Evolutionary conservation across 2,888 invertebrate genomes (phyloP).

Genomic region (Anarsia innoxiella): DNA sequence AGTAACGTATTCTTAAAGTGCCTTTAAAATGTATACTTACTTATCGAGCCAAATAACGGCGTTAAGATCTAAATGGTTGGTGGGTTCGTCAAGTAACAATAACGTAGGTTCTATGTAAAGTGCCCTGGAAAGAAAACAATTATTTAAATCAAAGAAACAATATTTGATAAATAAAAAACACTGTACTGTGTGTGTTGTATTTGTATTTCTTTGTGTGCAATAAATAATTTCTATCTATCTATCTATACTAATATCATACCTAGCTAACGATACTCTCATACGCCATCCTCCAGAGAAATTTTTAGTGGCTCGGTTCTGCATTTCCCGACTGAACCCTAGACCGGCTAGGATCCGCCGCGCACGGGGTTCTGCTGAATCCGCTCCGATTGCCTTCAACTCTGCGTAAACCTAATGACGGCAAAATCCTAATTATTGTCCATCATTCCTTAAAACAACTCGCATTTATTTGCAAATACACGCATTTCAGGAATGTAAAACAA

Average conservation of each 20-base stretch:
- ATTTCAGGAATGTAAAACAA: no score
- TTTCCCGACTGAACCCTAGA: conserved; percentile 92
- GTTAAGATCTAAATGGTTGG: conserved; percentile 98
- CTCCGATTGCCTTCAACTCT: conserved; percentile 96
- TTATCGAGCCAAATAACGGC: conserved; percentile 99
- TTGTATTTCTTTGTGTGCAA: no score
- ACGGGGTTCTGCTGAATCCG: conserved; percentile 97
- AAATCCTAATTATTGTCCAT: no score
- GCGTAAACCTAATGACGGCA: conserved; percentile 96
- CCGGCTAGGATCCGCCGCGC: conserved; percentile 97
- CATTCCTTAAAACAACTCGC: no score
- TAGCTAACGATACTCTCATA: conserved; percentile 98
- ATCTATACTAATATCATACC: no score
- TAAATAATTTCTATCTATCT: no score
- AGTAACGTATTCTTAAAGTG: no score
- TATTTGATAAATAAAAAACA: neutral
- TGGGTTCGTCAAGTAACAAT: conserved; percentile 98
- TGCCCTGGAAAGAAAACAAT: conserved; percentile 77
- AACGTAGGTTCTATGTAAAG: conserved; percentile 97
- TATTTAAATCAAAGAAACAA: no score
- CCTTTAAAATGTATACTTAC: conserved; percentile 74
- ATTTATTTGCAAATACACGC: no score
- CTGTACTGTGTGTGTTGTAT: no score
- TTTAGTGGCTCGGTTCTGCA: conserved; percentile 94
- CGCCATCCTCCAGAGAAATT: conserved; percentile 98